phyloP scores from a whole-genome alignment of 2,797 vertebrate genomes.

The Gadopsis bispinosus region DNA sequence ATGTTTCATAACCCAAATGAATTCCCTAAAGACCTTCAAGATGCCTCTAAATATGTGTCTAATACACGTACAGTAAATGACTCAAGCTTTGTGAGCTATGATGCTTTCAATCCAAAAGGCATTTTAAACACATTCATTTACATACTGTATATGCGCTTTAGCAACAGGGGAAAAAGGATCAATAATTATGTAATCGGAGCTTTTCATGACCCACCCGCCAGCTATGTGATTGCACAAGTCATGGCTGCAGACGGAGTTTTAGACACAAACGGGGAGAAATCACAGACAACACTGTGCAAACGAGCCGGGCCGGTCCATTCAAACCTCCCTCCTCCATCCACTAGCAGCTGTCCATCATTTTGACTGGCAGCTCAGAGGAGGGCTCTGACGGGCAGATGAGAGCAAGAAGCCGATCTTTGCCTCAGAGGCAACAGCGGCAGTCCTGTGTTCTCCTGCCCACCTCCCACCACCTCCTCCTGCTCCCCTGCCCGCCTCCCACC shows the following conservation, averaged over 20 bases:
- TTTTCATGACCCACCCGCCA: conserved; percentile 20
- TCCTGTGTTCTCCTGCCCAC: conserved; percentile 80
- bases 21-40: background rate
- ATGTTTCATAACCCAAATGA: background rate
- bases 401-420: conserved; percentile 79
- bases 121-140: background rate
- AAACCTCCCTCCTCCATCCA: conserved; percentile 55
- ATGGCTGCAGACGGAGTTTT: conserved; percentile 3
- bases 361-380: conserved; percentile 80
- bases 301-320: conserved; percentile 48
- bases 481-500: conserved; percentile 57
- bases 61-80: background rate
- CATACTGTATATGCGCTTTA: background rate
- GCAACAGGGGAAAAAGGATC: background rate
- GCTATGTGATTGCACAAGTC: conserved; percentile 15
- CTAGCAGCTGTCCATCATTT: conserved; percentile 69
- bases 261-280: conserved; percentile 39
- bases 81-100: background rate
- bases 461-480: conserved; percentile 71
- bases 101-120: background rate
- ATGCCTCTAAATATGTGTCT: background rate
- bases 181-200: conserved; percentile 38
- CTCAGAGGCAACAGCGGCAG: conserved; percentile 82
- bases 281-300: conserved; percentile 40
- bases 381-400: conserved; percentile 81